Conservation (phyloP, 2,113 vertebrate genomes). For the Fukomys damarensis region DNA sequence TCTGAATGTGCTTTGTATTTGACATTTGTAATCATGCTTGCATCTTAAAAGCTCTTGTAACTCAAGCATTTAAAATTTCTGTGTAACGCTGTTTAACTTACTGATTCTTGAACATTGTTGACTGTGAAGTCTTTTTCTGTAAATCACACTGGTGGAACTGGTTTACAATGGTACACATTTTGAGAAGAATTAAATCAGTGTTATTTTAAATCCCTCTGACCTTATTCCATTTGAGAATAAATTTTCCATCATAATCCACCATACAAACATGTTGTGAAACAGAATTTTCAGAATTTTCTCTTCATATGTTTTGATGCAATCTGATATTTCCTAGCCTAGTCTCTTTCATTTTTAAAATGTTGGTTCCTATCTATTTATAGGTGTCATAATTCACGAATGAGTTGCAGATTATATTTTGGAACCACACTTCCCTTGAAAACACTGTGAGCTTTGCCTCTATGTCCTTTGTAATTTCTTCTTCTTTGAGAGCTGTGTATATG, state of each 20-base stretch:
- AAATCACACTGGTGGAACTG: background rate
- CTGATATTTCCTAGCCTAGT: background rate
- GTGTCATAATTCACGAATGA: background rate
- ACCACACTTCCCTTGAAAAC: fast-evolving
- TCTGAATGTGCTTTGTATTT: background rate
- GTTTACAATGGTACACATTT: background rate
- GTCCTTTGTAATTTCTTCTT: background rate
- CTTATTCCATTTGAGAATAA: background rate
- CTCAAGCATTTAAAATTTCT: background rate
- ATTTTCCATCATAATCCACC: background rate
- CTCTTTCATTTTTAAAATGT: background rate
- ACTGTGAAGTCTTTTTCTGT: background rate
- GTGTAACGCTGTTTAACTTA: background rate
- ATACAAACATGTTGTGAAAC: background rate
- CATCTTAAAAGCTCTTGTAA: background rate
- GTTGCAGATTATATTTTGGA: background rate
- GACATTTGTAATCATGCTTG: background rate
- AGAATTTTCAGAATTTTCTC: background rate
- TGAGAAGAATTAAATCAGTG: background rate
- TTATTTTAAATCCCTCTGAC: background rate
- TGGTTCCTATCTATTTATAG: background rate
- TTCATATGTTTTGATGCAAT: background rate
- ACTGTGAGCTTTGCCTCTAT: too few relatives aligned
- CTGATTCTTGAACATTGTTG: background rate
- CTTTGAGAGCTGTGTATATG: fast-evolving